Conservation (phyloP, 2,888 invertebrate genomes). For the Lottia scabra region DNA sequence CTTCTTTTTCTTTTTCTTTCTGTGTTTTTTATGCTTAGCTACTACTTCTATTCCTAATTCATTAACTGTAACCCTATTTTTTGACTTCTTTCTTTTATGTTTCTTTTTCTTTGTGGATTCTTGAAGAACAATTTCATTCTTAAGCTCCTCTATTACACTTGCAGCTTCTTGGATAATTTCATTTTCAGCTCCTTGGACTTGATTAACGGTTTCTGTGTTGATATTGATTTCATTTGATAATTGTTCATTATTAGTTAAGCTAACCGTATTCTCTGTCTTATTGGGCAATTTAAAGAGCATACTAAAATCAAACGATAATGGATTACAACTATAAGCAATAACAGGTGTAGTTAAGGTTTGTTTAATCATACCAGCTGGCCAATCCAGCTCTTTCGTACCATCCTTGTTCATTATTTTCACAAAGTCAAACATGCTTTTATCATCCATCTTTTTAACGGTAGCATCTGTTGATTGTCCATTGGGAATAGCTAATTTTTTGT, state of each 20-base stretch:
- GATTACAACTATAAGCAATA: constrained; percentile 64
- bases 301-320: constrained; percentile 63
- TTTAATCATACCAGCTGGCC: constrained; percentile 65
- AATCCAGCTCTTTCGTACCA: constrained; percentile 55
- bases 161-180: constrained; percentile 32
- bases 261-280: not conserved
- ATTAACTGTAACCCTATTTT: constrained; percentile 19
- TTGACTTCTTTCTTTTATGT: constrained; percentile 24
- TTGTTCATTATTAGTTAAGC: not conserved
- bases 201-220: not conserved
- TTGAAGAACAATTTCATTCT: constrained; percentile 23
- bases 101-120: constrained; percentile 30
- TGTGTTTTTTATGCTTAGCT: constrained; percentile 31
- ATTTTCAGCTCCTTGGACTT: constrained; percentile 19
- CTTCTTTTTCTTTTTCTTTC: constrained; percentile 37
- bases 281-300: constrained; percentile 33
- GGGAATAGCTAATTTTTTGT: not conserved
- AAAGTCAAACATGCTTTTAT: constrained; percentile 28
- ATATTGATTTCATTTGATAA: not conserved
- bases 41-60: constrained; percentile 23
- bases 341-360: constrained; percentile 55
- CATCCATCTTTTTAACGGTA: not conserved
- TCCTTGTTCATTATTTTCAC: constrained; percentile 57
- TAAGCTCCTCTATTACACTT: constrained; percentile 23
- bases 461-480: not conserved